These are phyloP conservation scores for Gymnothorax reevesii DNA, from an alignment of 2,797 vertebrate genomes.

Conservation along the genomic window DNA sequence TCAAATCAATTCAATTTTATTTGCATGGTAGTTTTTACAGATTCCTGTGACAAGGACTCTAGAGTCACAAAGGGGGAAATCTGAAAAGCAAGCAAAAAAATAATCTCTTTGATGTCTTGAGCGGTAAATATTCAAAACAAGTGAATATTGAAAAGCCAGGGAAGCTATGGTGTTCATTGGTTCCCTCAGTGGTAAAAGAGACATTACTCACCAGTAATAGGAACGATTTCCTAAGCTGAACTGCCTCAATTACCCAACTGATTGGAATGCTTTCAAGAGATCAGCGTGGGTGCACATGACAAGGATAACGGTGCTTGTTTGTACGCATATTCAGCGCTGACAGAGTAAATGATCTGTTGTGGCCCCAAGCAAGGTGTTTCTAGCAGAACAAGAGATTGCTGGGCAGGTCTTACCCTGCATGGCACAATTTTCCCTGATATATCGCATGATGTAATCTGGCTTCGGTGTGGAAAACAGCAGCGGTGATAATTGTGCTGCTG, in stretches of 20 bases:
- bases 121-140: not conserved
- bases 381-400: not conserved
- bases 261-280: not conserved
- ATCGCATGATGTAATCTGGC: not conserved
- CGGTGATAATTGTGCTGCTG: not conserved
- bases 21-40: no score
- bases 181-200: not conserved
- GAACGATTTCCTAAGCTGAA: not conserved
- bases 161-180: not conserved
- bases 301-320: not conserved
- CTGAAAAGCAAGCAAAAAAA: not conserved
- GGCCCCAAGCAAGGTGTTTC: not conserved
- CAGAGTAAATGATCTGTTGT: not conserved
- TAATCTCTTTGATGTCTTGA: not conserved
- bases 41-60: not conserved
- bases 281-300: not conserved
- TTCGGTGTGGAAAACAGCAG: not conserved
- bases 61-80: not conserved
- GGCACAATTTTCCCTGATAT: not conserved
- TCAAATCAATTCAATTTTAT: no score
- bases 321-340: not conserved
- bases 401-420: not conserved
- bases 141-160: not conserved
- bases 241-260: not conserved
- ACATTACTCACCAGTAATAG: not conserved